Evolutionary conservation across 2,888 invertebrate genomes (phyloP), one percentile per base, ranked within the genome.

Genomic region (Drosophila neonasuta): DNA sequence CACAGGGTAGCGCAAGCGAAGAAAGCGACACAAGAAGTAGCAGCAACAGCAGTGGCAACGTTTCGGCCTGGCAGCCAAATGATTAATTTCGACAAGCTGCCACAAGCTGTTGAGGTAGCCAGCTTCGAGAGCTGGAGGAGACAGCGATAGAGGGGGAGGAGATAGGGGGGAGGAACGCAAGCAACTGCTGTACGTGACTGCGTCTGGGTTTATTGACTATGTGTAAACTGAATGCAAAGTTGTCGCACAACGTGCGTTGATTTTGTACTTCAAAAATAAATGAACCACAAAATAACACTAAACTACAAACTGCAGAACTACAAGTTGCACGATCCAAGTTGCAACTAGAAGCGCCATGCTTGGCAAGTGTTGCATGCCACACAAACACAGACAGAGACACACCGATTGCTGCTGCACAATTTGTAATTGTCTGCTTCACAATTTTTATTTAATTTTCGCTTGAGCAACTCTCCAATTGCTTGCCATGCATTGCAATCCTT

Each of bases 71-170:
- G 68, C 83, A 80, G 75, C 74, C 69, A 83, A 83, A 83, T 83
- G 83, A 86, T 86, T 83, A 85, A 83, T 83, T 82, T 85, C 80
- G 79, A 80, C 83, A 83, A 79, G 83, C 80, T 84, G 81, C 76
- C 83, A 80, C 80, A 80, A 80, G 70, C 80, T 76, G 71, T 68
- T 68, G 61, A 55, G 49, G 42, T 61, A 56, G 55, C 50, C 45
- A 46, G 36, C 32, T 10, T 13, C 34, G 17, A 15, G 34, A 9
- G 8, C 7, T 11, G 17, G 11, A 24, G 6, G 42, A 3, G 10
- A 29, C n/a, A 24, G 24, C 24, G 6, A 24, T 24, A 0, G 24
- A 6, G 10, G 0, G 9, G 15, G 8, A 41, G 6, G 8, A 15
- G 4, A 2, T 2, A 1, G 15, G 1, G 36, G 9, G 34, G 15